Evolutionary conservation across 2,113 vertebrate genomes (phyloP).

Genomic region (Agelaius phoeniceus): DNA sequence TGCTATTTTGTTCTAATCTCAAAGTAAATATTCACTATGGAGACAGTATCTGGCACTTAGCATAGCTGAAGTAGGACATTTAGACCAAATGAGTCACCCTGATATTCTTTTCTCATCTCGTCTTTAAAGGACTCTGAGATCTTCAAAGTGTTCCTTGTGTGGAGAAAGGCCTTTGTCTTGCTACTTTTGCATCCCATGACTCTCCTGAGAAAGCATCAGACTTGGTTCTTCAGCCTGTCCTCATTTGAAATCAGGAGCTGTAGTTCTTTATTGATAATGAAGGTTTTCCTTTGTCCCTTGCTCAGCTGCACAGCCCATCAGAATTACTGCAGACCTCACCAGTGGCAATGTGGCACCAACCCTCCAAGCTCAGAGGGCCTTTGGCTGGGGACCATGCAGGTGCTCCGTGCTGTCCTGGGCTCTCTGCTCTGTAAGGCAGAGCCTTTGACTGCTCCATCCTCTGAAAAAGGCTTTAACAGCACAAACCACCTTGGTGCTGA

Average conservation of each 20-base stretch:
- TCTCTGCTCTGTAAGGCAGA: neutral
- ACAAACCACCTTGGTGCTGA: neutral
- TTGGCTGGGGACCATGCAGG: neutral
- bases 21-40: slow-evolving; percentile 17
- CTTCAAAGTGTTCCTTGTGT: neutral
- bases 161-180: neutral
- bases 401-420: neutral
- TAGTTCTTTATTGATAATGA: slow-evolving; percentile 21
- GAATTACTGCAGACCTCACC: neutral
- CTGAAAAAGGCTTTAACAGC: neutral
- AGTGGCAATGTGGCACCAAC: no score
- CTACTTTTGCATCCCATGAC: neutral
- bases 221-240: neutral
- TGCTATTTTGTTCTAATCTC: neutral
- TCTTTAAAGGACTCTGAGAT: slow-evolving; percentile 7
- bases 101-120: neutral
- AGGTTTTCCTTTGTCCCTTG: neutral
- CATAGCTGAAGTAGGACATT: slow-evolving; percentile 23
- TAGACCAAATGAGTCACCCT: slow-evolving; percentile 22
- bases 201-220: slow-evolving; percentile 8
- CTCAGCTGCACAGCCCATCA: neutral
- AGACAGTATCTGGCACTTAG: neutral
- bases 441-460: neutral
- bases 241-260: neutral
- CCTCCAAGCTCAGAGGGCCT: no score